A percentile compares a stretch with the other conserved stretches of the same genome.
These are phyloP conservation scores for Plodia interpunctella DNA, from an alignment of 1,140 invertebrate genomes.

Conservation along the genomic window DNA sequence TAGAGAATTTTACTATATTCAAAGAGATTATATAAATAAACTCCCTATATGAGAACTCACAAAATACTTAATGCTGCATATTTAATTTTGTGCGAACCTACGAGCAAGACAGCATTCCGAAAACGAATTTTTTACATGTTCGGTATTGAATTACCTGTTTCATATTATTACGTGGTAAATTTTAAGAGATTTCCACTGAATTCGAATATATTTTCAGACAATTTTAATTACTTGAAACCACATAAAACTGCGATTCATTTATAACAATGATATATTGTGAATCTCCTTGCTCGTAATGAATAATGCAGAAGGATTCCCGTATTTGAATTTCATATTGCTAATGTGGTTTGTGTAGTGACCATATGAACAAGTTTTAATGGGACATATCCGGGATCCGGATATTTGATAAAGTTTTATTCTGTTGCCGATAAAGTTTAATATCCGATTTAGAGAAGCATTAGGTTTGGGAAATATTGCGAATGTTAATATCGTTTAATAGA, in stretches of 20 bases:
- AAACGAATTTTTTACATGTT: too few relatives aligned
- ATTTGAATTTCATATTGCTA: constrained; percentile 28
- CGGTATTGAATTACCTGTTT: too few relatives aligned
- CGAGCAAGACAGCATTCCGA: too few relatives aligned
- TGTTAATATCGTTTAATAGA: neutral
- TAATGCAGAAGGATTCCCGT: constrained; percentile 16
- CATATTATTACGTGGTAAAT: neutral
- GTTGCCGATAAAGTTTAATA: neutral
- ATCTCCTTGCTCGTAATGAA: constrained; percentile 9
- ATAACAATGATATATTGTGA: constrained; percentile 2
- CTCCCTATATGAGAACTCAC: too few relatives aligned
- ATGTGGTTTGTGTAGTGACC: constrained; percentile 13
- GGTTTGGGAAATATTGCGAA: neutral
- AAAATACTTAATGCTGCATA: too few relatives aligned
- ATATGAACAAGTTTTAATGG: constrained; percentile 20
- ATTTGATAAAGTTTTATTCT: constrained; percentile 18
- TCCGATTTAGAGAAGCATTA: neutral
- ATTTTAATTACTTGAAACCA: neutral
- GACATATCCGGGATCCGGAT: constrained; percentile 9
- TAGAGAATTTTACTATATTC: too few relatives aligned
- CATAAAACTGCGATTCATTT: neutral
- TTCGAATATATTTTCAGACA: neutral
- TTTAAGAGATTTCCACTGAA: too few relatives aligned
- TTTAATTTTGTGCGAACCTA: too few relatives aligned
- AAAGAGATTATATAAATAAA: too few relatives aligned